Evolutionary conservation across 2,888 invertebrate genomes (phyloP).

Genomic region (Meta bourneti): DNA sequence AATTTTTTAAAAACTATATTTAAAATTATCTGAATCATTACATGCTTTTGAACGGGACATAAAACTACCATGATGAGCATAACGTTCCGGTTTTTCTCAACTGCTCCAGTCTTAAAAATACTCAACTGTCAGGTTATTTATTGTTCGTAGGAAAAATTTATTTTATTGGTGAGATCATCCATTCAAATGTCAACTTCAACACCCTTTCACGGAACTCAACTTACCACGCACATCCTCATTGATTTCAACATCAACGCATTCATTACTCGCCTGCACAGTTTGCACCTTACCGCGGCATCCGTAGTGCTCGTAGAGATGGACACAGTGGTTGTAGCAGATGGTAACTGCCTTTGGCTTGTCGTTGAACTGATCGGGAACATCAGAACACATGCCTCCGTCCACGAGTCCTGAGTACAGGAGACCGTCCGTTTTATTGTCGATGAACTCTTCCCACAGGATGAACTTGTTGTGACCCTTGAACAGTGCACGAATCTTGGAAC

Average conservation of each 20-base stretch:
- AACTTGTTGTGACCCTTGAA: conserved; percentile 69
- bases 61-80: too few relatives aligned
- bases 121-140: too few relatives aligned
- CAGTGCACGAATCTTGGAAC: conserved; percentile 58
- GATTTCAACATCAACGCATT: conserved; percentile 46
- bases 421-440: conserved; percentile 43
- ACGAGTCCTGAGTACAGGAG: conserved; percentile 40
- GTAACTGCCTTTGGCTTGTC: conserved; percentile 68
- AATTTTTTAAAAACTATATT: too few relatives aligned
- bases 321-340: conserved; percentile 70
- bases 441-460: conserved; percentile 64
- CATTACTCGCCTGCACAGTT: conserved; percentile 55
- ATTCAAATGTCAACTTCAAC: background rate
- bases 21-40: too few relatives aligned
- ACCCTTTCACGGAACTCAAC: conserved; percentile 65
- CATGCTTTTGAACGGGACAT: too few relatives aligned
- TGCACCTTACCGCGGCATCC: conserved; percentile 47
- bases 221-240: conserved; percentile 11
- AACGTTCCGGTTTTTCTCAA: too few relatives aligned
- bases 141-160: too few relatives aligned
- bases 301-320: conserved; percentile 63
- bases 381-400: conserved; percentile 71
- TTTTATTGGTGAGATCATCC: too few relatives aligned
- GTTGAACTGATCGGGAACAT: conserved; percentile 67
- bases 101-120: too few relatives aligned